Conservation (phyloP, 2,113 vertebrate species). For the Osmerus eperlanus region DNA sequence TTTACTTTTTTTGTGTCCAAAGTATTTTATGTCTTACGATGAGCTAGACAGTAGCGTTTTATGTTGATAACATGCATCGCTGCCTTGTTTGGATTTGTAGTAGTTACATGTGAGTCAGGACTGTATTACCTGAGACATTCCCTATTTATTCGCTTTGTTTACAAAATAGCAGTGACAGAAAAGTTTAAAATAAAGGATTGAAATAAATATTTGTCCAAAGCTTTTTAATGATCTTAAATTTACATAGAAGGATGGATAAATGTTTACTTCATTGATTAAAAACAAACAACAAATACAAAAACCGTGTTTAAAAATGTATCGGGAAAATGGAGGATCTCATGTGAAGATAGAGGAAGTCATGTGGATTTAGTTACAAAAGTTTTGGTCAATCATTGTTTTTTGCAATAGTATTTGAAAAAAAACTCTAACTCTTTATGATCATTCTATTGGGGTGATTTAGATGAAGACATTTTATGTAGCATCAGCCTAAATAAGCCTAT, state of each 20-base stretch:
- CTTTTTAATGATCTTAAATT: background rate
- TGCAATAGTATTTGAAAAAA: too few relatives aligned
- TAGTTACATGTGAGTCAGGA: constrained; percentile 33
- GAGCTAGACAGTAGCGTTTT: constrained; percentile 5
- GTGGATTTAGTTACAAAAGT: too few relatives aligned
- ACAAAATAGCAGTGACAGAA: constrained; percentile 52
- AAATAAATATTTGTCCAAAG: constrained; percentile 31
- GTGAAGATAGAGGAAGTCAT: too few relatives aligned
- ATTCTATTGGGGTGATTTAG: too few relatives aligned
- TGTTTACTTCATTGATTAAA: too few relatives aligned
- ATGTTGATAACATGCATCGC: constrained; percentile 37
- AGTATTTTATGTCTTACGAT: constrained; percentile 56
- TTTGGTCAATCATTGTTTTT: too few relatives aligned
- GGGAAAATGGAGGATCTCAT: too few relatives aligned
- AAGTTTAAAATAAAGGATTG: constrained; percentile 49
- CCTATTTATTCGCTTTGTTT: constrained; percentile 68
- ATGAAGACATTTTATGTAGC: too few relatives aligned
- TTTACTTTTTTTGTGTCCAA: constrained; percentile 35
- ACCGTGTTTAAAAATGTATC: too few relatives aligned
- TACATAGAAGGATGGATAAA: background rate
- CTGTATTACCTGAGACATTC: constrained; percentile 28
- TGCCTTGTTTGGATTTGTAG: constrained; percentile 38
- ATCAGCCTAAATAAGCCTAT: too few relatives aligned
- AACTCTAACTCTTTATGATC: too few relatives aligned
- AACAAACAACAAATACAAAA: too few relatives aligned